Conservation (phyloP, 1,140 invertebrate genomes). For the Battus philenor region DNA sequence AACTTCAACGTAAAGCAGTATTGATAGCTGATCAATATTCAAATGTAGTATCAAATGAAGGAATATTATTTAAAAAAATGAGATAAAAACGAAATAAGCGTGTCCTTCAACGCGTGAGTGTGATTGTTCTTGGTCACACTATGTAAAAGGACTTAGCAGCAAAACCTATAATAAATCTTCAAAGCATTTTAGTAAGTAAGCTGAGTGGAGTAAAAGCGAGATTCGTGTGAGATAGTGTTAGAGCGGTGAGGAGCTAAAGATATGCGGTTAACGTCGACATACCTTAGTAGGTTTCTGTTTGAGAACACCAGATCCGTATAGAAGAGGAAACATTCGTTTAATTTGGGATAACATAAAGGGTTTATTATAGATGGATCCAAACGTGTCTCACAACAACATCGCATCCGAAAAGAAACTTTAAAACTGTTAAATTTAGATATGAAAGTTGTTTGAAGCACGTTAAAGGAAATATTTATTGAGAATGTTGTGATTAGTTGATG, state of each 20-base stretch:
- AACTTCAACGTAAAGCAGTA: too few species aligned
- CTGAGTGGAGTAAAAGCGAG: conserved; percentile 47
- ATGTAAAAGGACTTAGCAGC: conserved; percentile 27
- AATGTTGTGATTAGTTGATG: too few species aligned
- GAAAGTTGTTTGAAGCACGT: too few species aligned
- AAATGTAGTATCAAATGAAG: too few species aligned
- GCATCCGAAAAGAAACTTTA: too few species aligned
- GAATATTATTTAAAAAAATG: conserved; percentile 4
- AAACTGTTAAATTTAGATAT: too few species aligned
- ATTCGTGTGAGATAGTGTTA: conserved; percentile 45
- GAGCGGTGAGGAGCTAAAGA: conserved; percentile 45
- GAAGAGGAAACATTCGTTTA: conserved; percentile 63
- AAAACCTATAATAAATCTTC: conserved; percentile 15
- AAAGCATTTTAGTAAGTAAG: conserved; percentile 45
- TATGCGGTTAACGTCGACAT: conserved; percentile 57
- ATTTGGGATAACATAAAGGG: conserved; percentile 28
- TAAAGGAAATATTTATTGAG: too few species aligned
- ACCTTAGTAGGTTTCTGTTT: conserved; percentile 72
- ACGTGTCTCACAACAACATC: background rate
- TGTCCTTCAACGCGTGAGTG: conserved; percentile 34
- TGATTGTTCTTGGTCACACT: conserved; percentile 48
- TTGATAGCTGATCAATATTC: too few species aligned
- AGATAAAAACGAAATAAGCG: conserved; percentile 39
- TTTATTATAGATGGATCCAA: background rate
- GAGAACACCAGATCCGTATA: conserved; percentile 64